Conservation (phyloP, 2,797 vertebrate genomes). For the Syncerus caffer region DNA sequence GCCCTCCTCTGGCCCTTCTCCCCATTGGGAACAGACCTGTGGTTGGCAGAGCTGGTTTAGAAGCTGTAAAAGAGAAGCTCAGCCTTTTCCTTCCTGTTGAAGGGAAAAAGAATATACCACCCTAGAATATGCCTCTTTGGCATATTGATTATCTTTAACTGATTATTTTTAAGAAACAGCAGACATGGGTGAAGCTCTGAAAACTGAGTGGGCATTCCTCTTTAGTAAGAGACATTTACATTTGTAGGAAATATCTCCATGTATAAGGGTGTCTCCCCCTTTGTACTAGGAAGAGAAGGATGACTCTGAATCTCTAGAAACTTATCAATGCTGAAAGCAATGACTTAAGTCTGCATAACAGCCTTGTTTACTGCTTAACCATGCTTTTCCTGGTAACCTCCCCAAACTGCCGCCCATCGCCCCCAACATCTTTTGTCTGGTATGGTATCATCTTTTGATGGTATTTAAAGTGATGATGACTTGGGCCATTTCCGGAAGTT, state of each 20-base stretch:
- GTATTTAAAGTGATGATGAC: background rate
- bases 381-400: background rate
- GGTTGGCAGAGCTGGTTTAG: background rate
- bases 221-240: background rate
- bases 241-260: background rate
- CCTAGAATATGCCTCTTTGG: background rate
- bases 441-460: background rate
- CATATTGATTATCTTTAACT: background rate
- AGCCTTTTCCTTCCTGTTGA: background rate
- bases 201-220: background rate
- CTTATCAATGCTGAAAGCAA: background rate
- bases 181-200: background rate
- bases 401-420: rapidly evolving
- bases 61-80: background rate
- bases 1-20: background rate
- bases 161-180: background rate
- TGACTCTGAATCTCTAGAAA: background rate
- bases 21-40: background rate
- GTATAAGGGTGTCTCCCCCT: background rate
- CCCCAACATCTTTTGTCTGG: background rate
- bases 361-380: background rate
- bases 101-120: background rate
- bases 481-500: background rate
- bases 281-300: background rate
- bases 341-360: background rate